Percentiles rank a stretch among this genome's conserved stretches.
Evolutionary conservation across 2,888 invertebrate species (phyloP).

Genomic region (Amaurobius ferox): DNA sequence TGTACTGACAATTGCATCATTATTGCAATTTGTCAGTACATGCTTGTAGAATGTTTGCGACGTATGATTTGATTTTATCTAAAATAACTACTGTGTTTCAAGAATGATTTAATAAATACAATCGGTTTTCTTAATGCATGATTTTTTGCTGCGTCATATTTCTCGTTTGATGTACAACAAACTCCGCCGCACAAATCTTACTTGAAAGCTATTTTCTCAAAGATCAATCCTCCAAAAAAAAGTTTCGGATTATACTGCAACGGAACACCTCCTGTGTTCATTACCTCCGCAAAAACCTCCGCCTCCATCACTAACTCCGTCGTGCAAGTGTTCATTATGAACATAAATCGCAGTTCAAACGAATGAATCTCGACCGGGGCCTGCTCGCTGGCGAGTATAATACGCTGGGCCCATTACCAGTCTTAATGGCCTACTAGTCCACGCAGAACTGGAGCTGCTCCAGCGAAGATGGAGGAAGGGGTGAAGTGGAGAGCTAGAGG

Average conservation of each 20-base stretch:
- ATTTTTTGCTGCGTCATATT: too few species aligned
- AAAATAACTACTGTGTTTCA: too few species aligned
- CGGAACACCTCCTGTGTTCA: not conserved
- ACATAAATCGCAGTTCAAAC: constrained; percentile 57
- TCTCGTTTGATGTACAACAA: too few species aligned
- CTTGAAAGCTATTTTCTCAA: too few species aligned
- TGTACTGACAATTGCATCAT: too few species aligned
- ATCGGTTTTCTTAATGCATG: too few species aligned
- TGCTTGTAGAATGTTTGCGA: too few species aligned
- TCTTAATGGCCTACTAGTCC: constrained; percentile 52
- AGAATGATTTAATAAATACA: too few species aligned
- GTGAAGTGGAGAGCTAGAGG: constrained; percentile 34
- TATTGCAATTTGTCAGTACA: too few species aligned
- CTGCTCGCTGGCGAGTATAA: not conserved
- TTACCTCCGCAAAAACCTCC: not conserved
- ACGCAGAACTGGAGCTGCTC: not conserved
- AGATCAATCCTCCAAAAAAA: too few species aligned
- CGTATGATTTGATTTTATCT: too few species aligned
- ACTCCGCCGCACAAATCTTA: too few species aligned
- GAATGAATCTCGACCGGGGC: constrained; percentile 38
- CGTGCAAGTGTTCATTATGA: constrained; percentile 30
- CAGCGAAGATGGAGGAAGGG: constrained; percentile 12
- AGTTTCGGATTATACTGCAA: not conserved
- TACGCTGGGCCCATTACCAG: constrained; percentile 39
- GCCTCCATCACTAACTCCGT: not conserved